Percentiles rank a stretch among this genome's conserved stretches.
These are phyloP conservation scores for Oegoconia quadripuncta DNA, from an alignment of 2,888 invertebrate genomes.

Conservation along the genomic window DNA sequence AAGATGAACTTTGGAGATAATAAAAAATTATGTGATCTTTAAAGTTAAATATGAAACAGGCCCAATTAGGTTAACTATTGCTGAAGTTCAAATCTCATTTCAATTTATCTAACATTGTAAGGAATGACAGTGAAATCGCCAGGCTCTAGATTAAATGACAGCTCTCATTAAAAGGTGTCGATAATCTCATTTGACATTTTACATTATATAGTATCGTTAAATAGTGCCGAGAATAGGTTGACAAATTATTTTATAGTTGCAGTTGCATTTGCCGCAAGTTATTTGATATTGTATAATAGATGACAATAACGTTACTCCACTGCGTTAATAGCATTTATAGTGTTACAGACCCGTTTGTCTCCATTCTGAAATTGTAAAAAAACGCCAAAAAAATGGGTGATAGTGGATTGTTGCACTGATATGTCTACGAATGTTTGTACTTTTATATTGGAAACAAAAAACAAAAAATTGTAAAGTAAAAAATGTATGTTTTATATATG, in stretches of 20 bases:
- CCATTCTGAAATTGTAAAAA: conserved; percentile 11
- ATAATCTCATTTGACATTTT: conserved; percentile 6
- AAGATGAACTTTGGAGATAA: too few relatives aligned
- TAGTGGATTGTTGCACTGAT: conserved; percentile 36
- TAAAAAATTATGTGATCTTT: too few relatives aligned
- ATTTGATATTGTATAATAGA: conserved; percentile 12
- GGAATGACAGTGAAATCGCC: too few relatives aligned
- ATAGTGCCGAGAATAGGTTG: too few relatives aligned
- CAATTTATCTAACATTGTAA: too few relatives aligned
- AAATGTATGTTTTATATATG: conserved; percentile 58
- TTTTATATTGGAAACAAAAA: conserved; percentile 59
- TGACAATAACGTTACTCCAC: conserved; percentile 46
- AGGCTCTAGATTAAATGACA: too few relatives aligned
- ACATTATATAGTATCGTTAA: conserved; percentile 8
- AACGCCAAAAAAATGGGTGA: conserved; percentile 33
- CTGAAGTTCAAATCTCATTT: too few relatives aligned
- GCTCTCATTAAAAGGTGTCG: neutral
- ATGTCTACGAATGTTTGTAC: conserved; percentile 62
- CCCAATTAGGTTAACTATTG: too few relatives aligned
- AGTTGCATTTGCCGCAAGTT: conserved; percentile 19
- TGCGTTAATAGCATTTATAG: conserved; percentile 57
- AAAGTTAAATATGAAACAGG: too few relatives aligned
- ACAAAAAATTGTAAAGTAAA: conserved; percentile 38
- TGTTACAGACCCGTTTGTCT: conserved; percentile 19
- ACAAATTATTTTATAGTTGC: conserved; percentile 4